These are phyloP conservation scores for Pangasius larnaudii DNA, from an alignment of 2,797 vertebrate species.

Conservation along the genomic window DNA sequence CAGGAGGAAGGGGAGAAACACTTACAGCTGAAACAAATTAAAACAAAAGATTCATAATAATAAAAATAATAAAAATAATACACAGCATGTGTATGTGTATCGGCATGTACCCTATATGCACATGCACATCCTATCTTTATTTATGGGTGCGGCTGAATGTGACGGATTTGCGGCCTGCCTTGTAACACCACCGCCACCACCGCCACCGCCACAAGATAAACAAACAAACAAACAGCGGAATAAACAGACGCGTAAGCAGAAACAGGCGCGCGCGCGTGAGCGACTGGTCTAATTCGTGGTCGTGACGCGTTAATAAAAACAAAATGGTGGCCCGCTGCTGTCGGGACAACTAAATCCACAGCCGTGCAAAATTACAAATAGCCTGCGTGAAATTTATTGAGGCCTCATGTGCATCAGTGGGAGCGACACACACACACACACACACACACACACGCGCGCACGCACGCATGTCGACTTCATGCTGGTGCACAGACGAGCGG, in stretches of 20 bases:
- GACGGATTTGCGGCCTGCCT: constrained; percentile 13
- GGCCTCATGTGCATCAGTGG: background rate
- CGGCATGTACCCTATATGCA: background rate
- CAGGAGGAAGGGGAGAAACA: background rate
- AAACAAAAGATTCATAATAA: background rate
- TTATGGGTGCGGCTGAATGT: constrained; percentile 56
- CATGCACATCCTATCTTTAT: constrained; percentile 16
- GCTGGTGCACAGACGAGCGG: background rate
- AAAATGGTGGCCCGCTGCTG: constrained; percentile 10
- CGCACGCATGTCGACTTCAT: background rate
- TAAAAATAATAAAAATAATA: background rate
- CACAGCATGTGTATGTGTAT: too few relatives aligned
- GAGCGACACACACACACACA: background rate
- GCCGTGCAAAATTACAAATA: background rate
- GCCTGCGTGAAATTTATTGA: background rate
- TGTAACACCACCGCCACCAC: background rate
- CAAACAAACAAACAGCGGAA: background rate
- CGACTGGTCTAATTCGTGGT: background rate
- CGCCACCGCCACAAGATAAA: background rate
- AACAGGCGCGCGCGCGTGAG: background rate
- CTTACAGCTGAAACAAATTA: background rate
- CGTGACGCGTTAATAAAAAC: constrained; percentile 22
- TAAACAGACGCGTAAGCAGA: background rate
- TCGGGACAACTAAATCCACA: background rate
- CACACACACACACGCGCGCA: background rate